A percentile compares a stretch with the other conserved stretches of the same genome.
Conservation (phyloP, 1,140 invertebrate genomes). For the Berghia stephanieae region DNA sequence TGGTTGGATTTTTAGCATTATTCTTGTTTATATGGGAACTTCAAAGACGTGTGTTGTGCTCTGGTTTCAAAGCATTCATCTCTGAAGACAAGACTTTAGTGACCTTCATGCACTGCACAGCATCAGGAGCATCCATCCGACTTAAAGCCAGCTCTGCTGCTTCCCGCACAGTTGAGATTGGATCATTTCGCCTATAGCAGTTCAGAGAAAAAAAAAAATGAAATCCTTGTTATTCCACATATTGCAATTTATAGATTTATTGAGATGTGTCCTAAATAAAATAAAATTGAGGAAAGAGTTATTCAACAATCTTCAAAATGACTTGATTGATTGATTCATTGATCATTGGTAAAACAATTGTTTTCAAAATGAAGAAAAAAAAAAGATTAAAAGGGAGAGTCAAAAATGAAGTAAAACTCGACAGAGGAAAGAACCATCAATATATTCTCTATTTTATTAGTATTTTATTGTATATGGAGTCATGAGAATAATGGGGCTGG, state of each 20-base stretch:
- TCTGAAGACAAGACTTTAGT: conserved; percentile 50
- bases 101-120: conserved; percentile 48
- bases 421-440: too few relatives aligned
- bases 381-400: too few relatives aligned
- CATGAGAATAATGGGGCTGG: too few relatives aligned
- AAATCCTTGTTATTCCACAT: neutral
- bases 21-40: too few relatives aligned
- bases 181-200: conserved; percentile 55
- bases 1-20: too few relatives aligned
- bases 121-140: conserved; percentile 49
- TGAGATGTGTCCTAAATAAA: neutral
- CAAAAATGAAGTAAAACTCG: conserved; percentile 5
- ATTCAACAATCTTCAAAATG: neutral
- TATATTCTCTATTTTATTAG: too few relatives aligned
- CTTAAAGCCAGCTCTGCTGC: conserved; percentile 51
- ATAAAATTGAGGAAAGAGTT: too few relatives aligned
- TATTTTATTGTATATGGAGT: too few relatives aligned
- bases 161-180: conserved; percentile 51
- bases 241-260: neutral
- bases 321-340: neutral
- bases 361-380: too few relatives aligned
- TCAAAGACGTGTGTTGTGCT: too few relatives aligned
- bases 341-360: too few relatives aligned
- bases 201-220: neutral
- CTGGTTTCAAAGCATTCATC: conserved; percentile 40